Conservation (phyloP, 2,888 invertebrate species). For the Cynaeus angustus region DNA sequence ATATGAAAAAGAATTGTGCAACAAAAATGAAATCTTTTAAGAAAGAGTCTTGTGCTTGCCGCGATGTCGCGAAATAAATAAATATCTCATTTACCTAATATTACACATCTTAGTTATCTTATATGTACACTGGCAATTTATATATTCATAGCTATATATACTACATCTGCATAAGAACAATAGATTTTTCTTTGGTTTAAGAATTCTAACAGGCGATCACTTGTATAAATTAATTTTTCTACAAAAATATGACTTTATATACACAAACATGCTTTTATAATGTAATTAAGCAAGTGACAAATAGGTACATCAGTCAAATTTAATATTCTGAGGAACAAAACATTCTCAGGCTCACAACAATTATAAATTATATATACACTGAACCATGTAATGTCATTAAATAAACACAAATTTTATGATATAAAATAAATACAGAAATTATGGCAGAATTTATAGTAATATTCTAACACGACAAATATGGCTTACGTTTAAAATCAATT, state of each 20-base stretch:
- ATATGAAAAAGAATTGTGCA: constrained; percentile 38
- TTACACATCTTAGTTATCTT: constrained; percentile 44
- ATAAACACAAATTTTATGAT: constrained; percentile 47
- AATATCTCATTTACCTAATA: constrained; percentile 49
- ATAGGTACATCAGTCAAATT: constrained; percentile 58
- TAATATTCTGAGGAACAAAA: constrained; percentile 55
- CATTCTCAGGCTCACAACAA: constrained; percentile 50
- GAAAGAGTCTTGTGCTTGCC: constrained; percentile 27
- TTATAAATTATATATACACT: constrained; percentile 48
- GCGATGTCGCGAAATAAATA: constrained; percentile 48
- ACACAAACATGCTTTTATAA: constrained; percentile 66
- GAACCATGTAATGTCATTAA: constrained; percentile 47
- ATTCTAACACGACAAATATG: constrained; percentile 30
- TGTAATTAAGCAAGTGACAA: constrained; percentile 54
- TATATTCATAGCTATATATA: constrained; percentile 55
- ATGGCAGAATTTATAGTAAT: constrained; percentile 51
- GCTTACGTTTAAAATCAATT: constrained; percentile 21
- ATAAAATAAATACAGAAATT: constrained; percentile 50
- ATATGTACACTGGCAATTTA: constrained; percentile 59
- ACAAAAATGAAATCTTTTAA: constrained; percentile 28
- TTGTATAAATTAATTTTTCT: constrained; percentile 63
- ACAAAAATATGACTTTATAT: constrained; percentile 67
- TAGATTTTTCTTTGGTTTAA: constrained; percentile 64
- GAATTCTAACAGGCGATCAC: constrained; percentile 60
- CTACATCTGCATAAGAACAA: constrained; percentile 55